Evolutionary conservation across 2,797 vertebrate species (phyloP).

Genomic region (Cacajao melanocephalus): DNA sequence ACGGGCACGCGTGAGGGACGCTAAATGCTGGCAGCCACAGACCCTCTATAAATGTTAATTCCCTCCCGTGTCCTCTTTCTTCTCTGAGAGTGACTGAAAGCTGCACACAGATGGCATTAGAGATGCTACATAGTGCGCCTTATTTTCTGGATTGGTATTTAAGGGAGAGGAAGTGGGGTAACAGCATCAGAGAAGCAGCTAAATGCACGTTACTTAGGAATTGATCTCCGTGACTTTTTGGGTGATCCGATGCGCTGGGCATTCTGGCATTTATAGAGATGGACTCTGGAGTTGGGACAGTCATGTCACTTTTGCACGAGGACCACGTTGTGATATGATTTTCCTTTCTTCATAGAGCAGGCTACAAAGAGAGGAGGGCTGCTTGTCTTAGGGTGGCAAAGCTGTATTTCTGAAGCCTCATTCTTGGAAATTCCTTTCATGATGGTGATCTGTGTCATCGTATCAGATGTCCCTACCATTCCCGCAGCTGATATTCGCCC

Average conservation of each 20-base stretch:
- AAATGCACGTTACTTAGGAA: neutral
- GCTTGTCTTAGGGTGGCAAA: neutral
- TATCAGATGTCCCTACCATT: neutral
- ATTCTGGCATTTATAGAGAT: neutral
- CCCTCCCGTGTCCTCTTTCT: neutral
- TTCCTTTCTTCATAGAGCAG: neutral
- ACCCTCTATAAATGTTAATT: neutral
- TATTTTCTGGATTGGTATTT: neutral
- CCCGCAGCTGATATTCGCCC: neutral
- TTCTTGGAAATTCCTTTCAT: neutral
- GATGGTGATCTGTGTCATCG: neutral
- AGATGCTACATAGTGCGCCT: neutral
- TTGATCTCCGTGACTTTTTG: neutral
- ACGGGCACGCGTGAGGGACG: fast-evolving
- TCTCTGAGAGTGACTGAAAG: neutral
- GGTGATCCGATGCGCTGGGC: too few species aligned
- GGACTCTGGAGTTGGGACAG: neutral
- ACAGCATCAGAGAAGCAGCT: neutral
- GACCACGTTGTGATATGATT: neutral
- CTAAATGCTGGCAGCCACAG: neutral
- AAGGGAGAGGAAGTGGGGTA: neutral
- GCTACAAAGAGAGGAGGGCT: neutral
- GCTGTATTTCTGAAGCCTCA: neutral
- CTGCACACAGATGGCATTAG: neutral
- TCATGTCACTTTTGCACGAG: neutral